Evolutionary conservation across 2,113 vertebrate species (phyloP), one percentile per base, ranked within the genome.

Genomic region (Phalacrocorax pelagicus): DNA sequence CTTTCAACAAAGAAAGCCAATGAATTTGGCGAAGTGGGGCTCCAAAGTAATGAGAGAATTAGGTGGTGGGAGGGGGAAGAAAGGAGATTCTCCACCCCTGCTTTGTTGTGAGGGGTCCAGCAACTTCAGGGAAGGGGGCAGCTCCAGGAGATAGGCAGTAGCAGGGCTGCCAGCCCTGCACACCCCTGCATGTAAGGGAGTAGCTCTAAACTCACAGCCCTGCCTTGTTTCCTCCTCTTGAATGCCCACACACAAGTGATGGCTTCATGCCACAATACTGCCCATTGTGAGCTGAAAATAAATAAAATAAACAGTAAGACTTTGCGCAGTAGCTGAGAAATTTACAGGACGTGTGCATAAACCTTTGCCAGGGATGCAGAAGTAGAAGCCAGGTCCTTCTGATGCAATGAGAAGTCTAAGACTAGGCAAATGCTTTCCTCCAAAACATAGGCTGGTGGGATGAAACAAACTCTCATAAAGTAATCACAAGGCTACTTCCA

Each of bases 61-160:
- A 67, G 18, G 42, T 36, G 44, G 32, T 27, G 49, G 52, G 49
- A 69, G 10, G 4, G 3, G 30, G 7, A 11, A 52, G 44, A 93
- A 66, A 87, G 51, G 21, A 84, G 14, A 4, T 0, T 49, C 5
- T 65, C 38, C 40, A 54, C 40, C 24, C 32, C 13, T 5, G 2
- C 26, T 46, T 23, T 1, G 0, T 46, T 67, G 26, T 36, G 52
- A 82, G 19, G 20, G 11, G 12, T 63, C 26, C 75, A 57, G 59
- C 72, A 94, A 51, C 58, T 73, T 32, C 36, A 84, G 73, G 27
- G 19, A 61, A 80, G 8, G 12, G 30, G 6, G 10, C 19, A 74
- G 32, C 14, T 79, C 51, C 0, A 0, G 10, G 27, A 34, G n/a
- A 29, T 6, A 61, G 40, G 30, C 52, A 63, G n/a, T 24, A 67